These are phyloP conservation scores for Crossoptilon crossoptilon DNA, from an alignment of 2,797 vertebrate genomes.

Conservation along the genomic window DNA sequence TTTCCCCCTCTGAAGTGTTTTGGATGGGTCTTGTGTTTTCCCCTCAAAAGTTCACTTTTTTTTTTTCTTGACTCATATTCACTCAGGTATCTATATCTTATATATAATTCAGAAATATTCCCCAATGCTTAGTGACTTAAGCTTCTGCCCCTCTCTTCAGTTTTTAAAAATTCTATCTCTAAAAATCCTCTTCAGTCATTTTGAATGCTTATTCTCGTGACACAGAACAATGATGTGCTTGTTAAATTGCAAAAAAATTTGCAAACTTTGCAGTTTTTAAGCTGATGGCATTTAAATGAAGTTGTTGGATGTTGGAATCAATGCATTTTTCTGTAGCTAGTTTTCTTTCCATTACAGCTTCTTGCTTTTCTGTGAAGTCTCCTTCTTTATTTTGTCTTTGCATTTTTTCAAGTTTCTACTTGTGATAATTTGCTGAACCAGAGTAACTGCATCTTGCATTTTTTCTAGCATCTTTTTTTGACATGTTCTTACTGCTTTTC, in stretches of 20 bases:
- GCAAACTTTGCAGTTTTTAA: fast-evolving
- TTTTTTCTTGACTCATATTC: not conserved
- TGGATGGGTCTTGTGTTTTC: not conserved
- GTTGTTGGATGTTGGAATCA: not conserved
- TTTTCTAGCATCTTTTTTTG: constrained; percentile 27
- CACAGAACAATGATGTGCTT: not conserved
- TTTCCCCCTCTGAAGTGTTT: not conserved
- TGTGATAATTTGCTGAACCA: constrained; percentile 15
- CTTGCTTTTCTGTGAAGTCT: not conserved
- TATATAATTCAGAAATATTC: not conserved
- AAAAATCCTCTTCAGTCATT: not conserved
- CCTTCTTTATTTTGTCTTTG: constrained; percentile 4
- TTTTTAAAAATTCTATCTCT: not conserved
- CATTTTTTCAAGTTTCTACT: constrained; percentile 14
- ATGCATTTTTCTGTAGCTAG: not conserved
- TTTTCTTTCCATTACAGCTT: not conserved
- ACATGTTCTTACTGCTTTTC: not conserved
- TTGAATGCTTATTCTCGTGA: not conserved
- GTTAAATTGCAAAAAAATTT: not conserved
- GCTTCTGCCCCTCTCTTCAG: not conserved
- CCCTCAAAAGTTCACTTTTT: not conserved
- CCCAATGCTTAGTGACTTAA: not conserved
- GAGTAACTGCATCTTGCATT: not conserved
- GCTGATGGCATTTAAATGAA: fast-evolving
- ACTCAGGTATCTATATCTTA: not conserved